phyloP scores from a whole-genome alignment of 2,797 vertebrate species.

The Argentina silus region DNA sequence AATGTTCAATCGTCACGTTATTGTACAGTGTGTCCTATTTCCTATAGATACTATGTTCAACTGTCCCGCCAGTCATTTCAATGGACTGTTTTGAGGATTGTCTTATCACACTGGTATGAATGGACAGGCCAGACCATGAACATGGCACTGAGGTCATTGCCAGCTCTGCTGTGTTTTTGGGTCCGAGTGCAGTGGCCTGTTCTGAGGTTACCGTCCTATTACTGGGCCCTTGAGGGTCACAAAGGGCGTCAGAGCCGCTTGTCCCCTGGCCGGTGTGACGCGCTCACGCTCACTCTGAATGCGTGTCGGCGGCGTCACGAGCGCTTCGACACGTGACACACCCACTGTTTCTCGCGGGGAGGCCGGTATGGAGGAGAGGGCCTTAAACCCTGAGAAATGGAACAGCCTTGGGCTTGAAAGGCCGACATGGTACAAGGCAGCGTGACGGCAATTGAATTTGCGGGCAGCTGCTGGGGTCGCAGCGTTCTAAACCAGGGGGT shows the following conservation, averaged over 20 bases:
- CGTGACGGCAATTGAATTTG: slow-evolving; percentile 63
- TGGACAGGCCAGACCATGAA: too few species aligned
- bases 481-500: slow-evolving; percentile 53
- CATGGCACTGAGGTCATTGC: background rate
- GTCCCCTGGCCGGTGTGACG: background rate
- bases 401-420: slow-evolving; percentile 70
- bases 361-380: slow-evolving; percentile 31
- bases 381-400: slow-evolving; percentile 53
- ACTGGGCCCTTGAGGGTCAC: background rate
- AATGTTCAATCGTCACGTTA: too few species aligned
- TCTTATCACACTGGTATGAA: too few species aligned
- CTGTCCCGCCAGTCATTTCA: too few species aligned
- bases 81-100: too few species aligned
- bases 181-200: background rate
- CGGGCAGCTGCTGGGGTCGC: slow-evolving; percentile 76
- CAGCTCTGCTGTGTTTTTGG: background rate
- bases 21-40: too few species aligned
- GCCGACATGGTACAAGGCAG: slow-evolving; percentile 66
- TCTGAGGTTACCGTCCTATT: background rate
- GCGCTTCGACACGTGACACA: slow-evolving; percentile 34
- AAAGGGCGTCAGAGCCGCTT: background rate
- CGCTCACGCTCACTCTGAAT: slow-evolving; percentile 31
- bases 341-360: slow-evolving; percentile 32
- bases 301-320: slow-evolving; percentile 33
- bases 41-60: too few species aligned